Evolutionary conservation across 2,797 vertebrate species (phyloP), one percentile per base, ranked within the genome.

Genomic region (Calcarius lapponicus): DNA sequence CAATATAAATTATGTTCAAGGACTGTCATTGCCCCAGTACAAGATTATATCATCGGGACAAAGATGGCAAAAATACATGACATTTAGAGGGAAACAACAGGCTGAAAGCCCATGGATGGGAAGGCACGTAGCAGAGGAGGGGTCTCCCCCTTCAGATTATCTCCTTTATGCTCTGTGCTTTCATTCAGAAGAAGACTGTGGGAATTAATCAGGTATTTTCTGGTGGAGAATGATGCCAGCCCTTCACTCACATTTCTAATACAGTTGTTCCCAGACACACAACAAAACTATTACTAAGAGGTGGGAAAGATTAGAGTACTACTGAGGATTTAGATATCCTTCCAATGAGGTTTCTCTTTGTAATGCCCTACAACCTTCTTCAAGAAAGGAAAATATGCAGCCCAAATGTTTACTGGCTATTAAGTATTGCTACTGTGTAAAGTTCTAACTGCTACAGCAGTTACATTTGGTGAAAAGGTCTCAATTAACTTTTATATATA

Each of bases 101-200:
- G 21, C 65, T 86, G 28, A 75, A 86, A 80, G 14, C 3, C 18
- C 15, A n/a, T 11, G 17, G n/a, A 56, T 48, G 7, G 15, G 19
- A 86, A 84, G 3, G 10, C 11, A 70, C 9, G 24, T 8, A 53
- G 22, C 43, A 67, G 25, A 74, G 36, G 8, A 86, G 3, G 3
- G 6, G 4, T 65, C 1, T 61, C 3, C 6, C 17, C 11, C 8
- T 80, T 54, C 31, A 71, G 4, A 43, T 32, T 0, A 13, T 11
- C 13, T 76, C 16, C 29, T 79, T 84, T 53, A 36, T 67, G 18
- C 9, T 29, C 24, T 21, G 7, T 36, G 11, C 9, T 62, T 69
- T 80, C 16, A 28, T 26, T 29, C 2, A 57, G 16, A 11, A 57
- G 16, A 11, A 83, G 11, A 47, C n/a, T 14, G 10, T 13, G 17